Conservation (phyloP, 1,140 invertebrate genomes). For the Drosophila persimilis region DNA sequence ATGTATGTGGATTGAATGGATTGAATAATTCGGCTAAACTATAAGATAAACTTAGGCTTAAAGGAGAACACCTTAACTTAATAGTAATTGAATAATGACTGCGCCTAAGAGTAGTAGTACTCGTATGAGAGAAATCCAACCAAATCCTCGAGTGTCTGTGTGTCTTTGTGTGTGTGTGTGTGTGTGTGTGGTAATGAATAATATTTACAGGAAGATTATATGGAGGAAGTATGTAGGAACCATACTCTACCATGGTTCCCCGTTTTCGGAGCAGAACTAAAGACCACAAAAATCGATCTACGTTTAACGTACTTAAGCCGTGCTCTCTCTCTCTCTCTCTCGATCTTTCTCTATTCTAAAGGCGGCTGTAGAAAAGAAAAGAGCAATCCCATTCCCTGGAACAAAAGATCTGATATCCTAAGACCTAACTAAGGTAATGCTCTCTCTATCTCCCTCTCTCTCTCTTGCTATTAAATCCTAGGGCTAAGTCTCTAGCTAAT, state of each 20-base stretch:
- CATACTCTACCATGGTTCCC: not conserved
- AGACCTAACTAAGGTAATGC: constrained; percentile 53
- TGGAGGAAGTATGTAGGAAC: constrained; percentile 18
- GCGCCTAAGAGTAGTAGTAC: constrained; percentile 50
- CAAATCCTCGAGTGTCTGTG: not conserved
- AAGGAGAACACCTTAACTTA: constrained; percentile 5
- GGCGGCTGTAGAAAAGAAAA: constrained; percentile 54
- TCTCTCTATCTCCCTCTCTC: not conserved
- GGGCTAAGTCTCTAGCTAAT: constrained; percentile 61
- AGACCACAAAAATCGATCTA: constrained; percentile 52
- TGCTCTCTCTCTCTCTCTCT: constrained; percentile 39
- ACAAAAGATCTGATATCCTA: constrained; percentile 29
- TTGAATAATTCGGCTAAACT: constrained; percentile 36
- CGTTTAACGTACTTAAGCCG: constrained; percentile 72
- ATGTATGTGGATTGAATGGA: constrained; percentile 32
- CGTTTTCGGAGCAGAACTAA: constrained; percentile 1
- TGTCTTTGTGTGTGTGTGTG: not conserved
- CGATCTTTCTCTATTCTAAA: constrained; percentile 9
- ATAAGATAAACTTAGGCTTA: constrained; percentile 36
- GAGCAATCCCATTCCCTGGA: constrained; percentile 33
- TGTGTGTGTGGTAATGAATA: not conserved
- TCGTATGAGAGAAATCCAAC: constrained; percentile 15
- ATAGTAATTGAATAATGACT: constrained; percentile 60
- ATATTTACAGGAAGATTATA: constrained; percentile 46
- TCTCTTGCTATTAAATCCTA: constrained; percentile 36